phyloP scores from a whole-genome alignment of 2,888 invertebrate genomes.

The Falcaria lacertinaria region DNA sequence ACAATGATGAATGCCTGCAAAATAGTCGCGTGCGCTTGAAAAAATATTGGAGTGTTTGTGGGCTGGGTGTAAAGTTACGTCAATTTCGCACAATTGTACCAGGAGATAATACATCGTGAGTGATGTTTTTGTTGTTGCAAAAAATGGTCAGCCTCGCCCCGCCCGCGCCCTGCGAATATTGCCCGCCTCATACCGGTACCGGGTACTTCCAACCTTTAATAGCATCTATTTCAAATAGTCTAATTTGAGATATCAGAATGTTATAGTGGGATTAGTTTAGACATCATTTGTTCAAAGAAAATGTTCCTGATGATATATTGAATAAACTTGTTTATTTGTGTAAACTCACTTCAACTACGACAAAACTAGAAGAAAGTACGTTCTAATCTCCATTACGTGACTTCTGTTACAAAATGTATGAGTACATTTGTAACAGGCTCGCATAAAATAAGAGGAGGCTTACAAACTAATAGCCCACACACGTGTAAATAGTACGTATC shows the following conservation, averaged over 20 bases:
- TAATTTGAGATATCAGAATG: too few species aligned
- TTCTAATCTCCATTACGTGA: background rate
- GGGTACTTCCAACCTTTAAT: too few species aligned
- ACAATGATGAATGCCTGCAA: constrained; percentile 55
- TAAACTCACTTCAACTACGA: too few species aligned
- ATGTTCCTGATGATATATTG: too few species aligned
- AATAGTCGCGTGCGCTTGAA: constrained; percentile 57
- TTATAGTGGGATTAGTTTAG: too few species aligned
- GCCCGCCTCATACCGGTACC: background rate
- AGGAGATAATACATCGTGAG: constrained; percentile 50
- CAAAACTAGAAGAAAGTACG: background rate
- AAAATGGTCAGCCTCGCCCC: constrained; percentile 22
- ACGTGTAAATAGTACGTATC: constrained; percentile 4
- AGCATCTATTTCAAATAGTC: too few species aligned
- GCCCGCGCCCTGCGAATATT: constrained; percentile 7
- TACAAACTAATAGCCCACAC: constrained; percentile 4
- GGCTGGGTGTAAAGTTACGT: constrained; percentile 64
- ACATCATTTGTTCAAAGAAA: too few species aligned
- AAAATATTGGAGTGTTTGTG: constrained; percentile 49
- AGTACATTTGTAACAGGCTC: constrained; percentile 42
- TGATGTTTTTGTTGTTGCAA: constrained; percentile 45
- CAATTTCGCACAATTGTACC: constrained; percentile 76
- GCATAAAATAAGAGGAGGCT: constrained; percentile 30
- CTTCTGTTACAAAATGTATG: constrained; percentile 21
- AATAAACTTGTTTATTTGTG: too few species aligned